Base-by-base conservation (phyloP, 2,113 vertebrate genomes). In the Tenebrosternarchus preto region DNA sequence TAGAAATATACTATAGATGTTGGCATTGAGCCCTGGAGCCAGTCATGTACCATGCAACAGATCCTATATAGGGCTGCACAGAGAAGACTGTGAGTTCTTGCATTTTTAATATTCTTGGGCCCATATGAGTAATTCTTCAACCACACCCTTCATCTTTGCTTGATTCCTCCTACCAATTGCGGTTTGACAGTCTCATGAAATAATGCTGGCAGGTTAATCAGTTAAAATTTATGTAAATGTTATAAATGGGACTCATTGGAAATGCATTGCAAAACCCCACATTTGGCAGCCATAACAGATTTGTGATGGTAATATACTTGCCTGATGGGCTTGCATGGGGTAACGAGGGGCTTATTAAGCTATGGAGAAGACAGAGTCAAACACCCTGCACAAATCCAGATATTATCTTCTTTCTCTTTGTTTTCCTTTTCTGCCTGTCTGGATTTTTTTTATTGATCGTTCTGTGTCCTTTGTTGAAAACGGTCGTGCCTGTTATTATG, bases 211-310 rank as follows among this genome's bases (percentile, higher is more conserved):
- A 25, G 82, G 81, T 87, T 87, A 87, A 85, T 84, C 68, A 68
- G 82, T 64, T 56, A 77, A 64, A 77, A 80, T 72, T 59, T 83
- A 85, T 87, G 83, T 77, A 83, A 80, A 87, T 81, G 80, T 36
- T 56, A 57, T 53, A 69, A 82, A 81, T 79, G 70, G 63, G 7
- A 53, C 84, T 85, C 73, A 82, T 85, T 73, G 67, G 50, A 82
- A 82, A 79, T 85, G 82, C 69, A 82, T 81, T n/a, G 73, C 77
- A 80, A 68, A 66, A 77, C 61, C 27, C 15, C 1, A 53, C 73
- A 61, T 82, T 83, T 74, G 73, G 79, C 81, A 77, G 72, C 70
- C 46, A 72, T 74, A 72, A 55, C 63, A 77, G 69, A 77, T 85
- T 76, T 78, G 46, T 20, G 33, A 74, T 53, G 77, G 76, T 82